Base-by-base conservation (phyloP, 2,113 vertebrate species). In the Toxotes chatareus region DNA sequence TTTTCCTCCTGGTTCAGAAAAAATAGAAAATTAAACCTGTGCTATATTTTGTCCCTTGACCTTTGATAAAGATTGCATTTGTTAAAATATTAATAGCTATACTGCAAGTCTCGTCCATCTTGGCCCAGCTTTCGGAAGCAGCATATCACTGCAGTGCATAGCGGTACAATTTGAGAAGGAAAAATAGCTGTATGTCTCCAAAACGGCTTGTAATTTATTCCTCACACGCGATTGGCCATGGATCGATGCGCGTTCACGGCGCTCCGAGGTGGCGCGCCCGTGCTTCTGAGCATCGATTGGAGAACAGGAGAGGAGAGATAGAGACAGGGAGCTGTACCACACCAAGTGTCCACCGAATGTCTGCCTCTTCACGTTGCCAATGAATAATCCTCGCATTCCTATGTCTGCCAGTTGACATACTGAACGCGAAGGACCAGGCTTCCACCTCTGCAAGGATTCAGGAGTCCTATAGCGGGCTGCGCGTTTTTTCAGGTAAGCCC, bases 341-440 rank as follows among this genome's bases (percentile, higher is more conserved):
- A 88, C 86, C 85, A 82, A 91, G 89, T 85, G 76, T 91, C 85
- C 93, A 49, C 85, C 91, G 87, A 92, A 92, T 91, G 94, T 93
- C 86, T 76, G 89, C 83, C 82, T 89, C 88, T 70, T 51, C 85
- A 32, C 87, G 74, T 46, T 85, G 89, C 92, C 89, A 87, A 93
- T 94, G 94, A 93, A 76, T 76, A 80, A 86, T 86, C 89, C 84
- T 90, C 89, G 72, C 93, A 92, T 93, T 93, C 94, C 93, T 91
- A 88, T 90, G 94, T 92, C 86, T 89, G 91, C 89, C 90, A 91
- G 91, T 91, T 94, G 94, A 95, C 93, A 89, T 38, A 57, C 66
- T 88, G 82, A 87, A 88, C 81, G 74, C 70, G 64, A 85, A 83
- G 88, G 85, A 86, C 83, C 82, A 85, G 85, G 84, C 85, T 92